Conservation (phyloP, 2,113 vertebrate genomes). For the Hirundichthys speculiger region DNA sequence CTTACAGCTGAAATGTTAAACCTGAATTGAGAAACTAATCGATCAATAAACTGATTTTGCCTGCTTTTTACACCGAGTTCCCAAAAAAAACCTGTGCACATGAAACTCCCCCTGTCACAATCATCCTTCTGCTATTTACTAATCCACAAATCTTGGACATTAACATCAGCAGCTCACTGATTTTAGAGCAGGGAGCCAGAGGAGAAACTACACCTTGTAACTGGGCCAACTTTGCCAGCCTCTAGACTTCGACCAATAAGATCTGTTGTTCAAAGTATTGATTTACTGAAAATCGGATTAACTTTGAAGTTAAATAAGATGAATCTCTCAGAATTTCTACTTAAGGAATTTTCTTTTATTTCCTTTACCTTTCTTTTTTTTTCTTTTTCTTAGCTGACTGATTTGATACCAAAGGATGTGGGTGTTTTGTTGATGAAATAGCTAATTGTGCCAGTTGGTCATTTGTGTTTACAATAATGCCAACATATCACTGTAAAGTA, state of each 20-base stretch:
- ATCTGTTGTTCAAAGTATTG: neutral
- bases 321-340: neutral
- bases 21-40: conserved; percentile 51
- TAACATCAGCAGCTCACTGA: conserved; percentile 43
- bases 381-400: too few species aligned
- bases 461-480: neutral
- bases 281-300: conserved; percentile 4
- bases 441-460: neutral
- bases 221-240: conserved; percentile 36
- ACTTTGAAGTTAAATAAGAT: conserved; percentile 6
- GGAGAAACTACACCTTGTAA: conserved; percentile 44
- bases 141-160: conserved; percentile 35
- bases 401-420: too few species aligned
- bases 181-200: conserved; percentile 24
- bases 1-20: conserved; percentile 48
- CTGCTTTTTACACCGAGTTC: conserved; percentile 30
- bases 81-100: conserved; percentile 51
- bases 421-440: neutral
- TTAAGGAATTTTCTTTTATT: conserved; percentile 5
- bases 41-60: conserved; percentile 53
- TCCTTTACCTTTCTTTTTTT: neutral
- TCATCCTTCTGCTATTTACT: conserved; percentile 38
- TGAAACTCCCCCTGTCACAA: conserved; percentile 30
- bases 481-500: neutral
- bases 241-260: conserved; percentile 3